A percentile compares a stretch with the other conserved stretches of the same genome.
Conservation (phyloP, 2,113 vertebrate genomes). For the Scytalopus superciliaris region DNA sequence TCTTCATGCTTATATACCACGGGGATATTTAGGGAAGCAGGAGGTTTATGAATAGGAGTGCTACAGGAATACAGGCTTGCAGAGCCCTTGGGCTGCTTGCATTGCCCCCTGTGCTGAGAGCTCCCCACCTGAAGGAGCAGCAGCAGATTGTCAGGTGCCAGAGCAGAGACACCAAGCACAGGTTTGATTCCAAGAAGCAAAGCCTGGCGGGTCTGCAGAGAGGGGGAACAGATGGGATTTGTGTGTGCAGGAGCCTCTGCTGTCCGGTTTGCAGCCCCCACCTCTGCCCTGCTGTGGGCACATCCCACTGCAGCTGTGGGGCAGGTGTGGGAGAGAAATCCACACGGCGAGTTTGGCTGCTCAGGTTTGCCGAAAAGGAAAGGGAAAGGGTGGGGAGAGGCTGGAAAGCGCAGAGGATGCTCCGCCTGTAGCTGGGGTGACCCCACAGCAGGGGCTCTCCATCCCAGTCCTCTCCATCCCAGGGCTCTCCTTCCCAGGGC, state of each 20-base stretch:
- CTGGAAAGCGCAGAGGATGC: neutral
- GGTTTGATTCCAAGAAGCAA: neutral
- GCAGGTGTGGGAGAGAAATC: neutral
- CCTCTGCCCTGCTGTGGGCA: neutral
- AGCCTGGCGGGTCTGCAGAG: neutral
- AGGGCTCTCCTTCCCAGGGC: neutral
- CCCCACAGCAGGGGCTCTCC: accelerated
- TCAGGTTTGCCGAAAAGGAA: neutral
- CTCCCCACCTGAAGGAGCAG: neutral
- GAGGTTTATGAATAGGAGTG: neutral
- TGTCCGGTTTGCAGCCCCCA: neutral
- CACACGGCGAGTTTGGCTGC: accelerated
- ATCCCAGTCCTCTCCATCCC: too few relatives aligned
- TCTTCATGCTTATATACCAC: neutral
- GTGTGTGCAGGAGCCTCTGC: neutral
- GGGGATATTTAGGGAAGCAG: neutral
- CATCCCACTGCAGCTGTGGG: neutral
- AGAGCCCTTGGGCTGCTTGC: neutral
- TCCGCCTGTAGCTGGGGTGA: accelerated
- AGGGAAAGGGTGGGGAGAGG: neutral
- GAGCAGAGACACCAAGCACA: neutral
- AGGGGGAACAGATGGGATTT: neutral
- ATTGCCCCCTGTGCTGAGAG: accelerated
- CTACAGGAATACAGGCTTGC: neutral
- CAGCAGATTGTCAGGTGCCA: neutral